Percentiles rank a stretch among this genome's conserved stretches.
Conservation (phyloP, 2,113 vertebrate genomes). For the Solea senegalensis region DNA sequence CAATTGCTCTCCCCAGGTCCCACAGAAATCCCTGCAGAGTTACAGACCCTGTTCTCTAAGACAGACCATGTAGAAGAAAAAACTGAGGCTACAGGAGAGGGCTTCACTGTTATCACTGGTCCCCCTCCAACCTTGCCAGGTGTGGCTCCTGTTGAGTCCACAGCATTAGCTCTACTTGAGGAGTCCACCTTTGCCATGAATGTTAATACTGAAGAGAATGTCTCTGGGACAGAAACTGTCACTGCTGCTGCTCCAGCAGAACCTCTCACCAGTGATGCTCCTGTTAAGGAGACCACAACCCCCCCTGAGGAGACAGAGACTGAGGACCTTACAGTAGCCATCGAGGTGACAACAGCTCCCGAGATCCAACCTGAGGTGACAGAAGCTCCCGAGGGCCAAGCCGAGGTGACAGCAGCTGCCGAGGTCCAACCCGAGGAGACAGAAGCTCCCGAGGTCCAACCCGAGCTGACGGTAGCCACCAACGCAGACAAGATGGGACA, state of each 20-base stretch:
- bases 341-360: background rate
- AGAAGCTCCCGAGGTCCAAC: background rate
- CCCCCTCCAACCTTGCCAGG: background rate
- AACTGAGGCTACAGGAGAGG: fast-evolving
- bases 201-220: background rate
- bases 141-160: fast-evolving
- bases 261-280: background rate
- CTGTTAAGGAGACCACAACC: background rate
- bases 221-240: background rate
- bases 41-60: fast-evolving
- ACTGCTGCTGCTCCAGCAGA: background rate
- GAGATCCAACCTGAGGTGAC: background rate
- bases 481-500: fast-evolving
- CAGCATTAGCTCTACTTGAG: background rate
- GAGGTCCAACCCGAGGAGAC: background rate
- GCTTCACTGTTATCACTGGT: background rate
- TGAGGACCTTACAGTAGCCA: background rate
- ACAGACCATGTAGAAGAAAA: fast-evolving
- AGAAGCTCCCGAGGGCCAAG: fast-evolving
- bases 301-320: background rate
- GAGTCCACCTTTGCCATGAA: fast-evolving
- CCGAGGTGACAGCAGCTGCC: background rate
- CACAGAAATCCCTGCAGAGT: background rate
- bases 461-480: fast-evolving
- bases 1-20: conserved; percentile 61